Evolutionary conservation across 2,113 vertebrate species (phyloP), one percentile per base, ranked within the genome.

Genomic region (Pipra filicauda): DNA sequence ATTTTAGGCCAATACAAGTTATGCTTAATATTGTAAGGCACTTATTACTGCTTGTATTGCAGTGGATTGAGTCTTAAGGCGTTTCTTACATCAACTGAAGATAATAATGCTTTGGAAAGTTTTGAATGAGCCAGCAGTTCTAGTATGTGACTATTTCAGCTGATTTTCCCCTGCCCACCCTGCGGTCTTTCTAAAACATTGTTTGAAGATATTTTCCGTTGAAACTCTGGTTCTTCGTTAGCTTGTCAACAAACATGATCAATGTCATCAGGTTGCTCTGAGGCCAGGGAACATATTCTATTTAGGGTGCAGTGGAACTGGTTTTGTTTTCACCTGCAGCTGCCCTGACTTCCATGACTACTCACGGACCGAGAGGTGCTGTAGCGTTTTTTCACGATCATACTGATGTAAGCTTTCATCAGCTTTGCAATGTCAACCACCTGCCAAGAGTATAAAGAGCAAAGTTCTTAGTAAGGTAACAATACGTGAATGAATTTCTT

Each of bases 341-440:
- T 98, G 65, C 98, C 96, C 77, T 99, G 98, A 95, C 98, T 99
- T 91, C 98, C 98, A 10, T 99, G 99, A 96, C 99, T 99, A 88
- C 99, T 99, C 96, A 98, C 97, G 4, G 99, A 99, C 35, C 98
- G 98, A 13, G 98, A 98, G 95, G 98, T 99, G 97, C 99, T 99
- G 97, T 99, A 99, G 96, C 99, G 99, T 90, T 99, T 99, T 97
- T 99, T 99, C 85, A 99, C 99, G 3, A 99, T 99, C 98, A 99
- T 99, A 96, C 99, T 99, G 98, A 99, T 99, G 97, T 99, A 99
- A 52, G 99, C 99, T 96, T 99, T 99, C 99, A 99, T 99, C 92
- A 99, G 98, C 96, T 99, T 99, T 69, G 99, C 99, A 73, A 99
- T 99, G 93, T 99, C 99, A 97, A 99, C 99, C 94, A 99, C 99